Percentiles rank a stretch among this genome's conserved stretches.
phyloP scores from a whole-genome alignment of 2,888 invertebrate species.

The Polyommatus icarus region DNA sequence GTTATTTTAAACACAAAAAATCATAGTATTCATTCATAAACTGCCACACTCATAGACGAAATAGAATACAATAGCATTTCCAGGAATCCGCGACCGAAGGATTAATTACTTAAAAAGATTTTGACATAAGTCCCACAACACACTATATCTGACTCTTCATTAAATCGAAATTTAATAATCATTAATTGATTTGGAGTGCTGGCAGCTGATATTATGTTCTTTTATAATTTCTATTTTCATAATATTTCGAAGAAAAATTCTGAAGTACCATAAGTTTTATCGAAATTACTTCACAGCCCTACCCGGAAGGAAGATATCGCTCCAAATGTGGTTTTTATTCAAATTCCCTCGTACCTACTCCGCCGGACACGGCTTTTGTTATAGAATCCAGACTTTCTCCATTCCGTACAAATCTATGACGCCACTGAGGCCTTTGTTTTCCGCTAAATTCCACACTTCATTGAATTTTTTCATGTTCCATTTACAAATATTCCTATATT shows the following conservation, averaged over 20 bases:
- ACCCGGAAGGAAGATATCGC: constrained; percentile 33
- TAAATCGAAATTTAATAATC: no score
- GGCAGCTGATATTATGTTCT: no score
- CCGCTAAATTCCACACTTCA: constrained; percentile 9
- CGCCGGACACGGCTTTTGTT: constrained; percentile 42
- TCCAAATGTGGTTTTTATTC: constrained; percentile 49
- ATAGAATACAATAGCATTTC: no score
- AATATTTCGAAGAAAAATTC: not conserved
- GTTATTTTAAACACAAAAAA: no score
- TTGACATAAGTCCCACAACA: no score
- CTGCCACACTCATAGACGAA: no score
- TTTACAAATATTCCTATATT: not conserved
- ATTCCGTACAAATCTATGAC: constrained; percentile 12
- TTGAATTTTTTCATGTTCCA: not conserved
- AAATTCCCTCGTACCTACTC: constrained; percentile 50
- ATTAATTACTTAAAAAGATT: no score
- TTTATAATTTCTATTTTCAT: no score
- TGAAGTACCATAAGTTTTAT: not conserved
- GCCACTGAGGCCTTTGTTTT: not conserved
- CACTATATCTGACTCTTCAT: no score
- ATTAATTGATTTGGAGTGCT: no score
- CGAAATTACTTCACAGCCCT: constrained; percentile 1
- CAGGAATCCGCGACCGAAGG: no score
- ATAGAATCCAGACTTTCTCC: constrained; percentile 37
- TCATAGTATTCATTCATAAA: no score